Percentiles rank a stretch among this genome's conserved stretches.
Evolutionary conservation across 2,113 vertebrate genomes (phyloP).

Genomic region (Leucopsar rothschildi): DNA sequence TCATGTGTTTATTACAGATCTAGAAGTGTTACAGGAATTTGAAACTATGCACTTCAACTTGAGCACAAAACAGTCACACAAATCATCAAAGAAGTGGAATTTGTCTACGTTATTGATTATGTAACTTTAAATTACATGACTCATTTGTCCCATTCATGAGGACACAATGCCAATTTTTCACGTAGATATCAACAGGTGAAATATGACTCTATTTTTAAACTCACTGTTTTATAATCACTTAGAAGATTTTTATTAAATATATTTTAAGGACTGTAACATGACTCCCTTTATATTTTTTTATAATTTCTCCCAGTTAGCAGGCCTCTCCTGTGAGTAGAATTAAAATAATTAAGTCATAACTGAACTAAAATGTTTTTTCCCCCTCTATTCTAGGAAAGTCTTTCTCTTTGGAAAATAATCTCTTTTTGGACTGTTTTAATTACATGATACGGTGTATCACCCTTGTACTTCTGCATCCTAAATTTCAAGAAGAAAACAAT

Average conservation of each 20-base stretch:
- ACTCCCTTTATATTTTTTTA: neutral
- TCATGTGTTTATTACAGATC: neutral
- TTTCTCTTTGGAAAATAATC: neutral
- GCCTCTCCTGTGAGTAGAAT: neutral
- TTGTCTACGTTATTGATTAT: conserved; percentile 92
- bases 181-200: conserved; percentile 66
- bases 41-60: conserved; percentile 68
- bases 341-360: neutral
- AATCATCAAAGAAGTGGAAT: conserved; percentile 91
- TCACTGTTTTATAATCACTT: conserved; percentile 66
- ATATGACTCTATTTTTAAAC: conserved; percentile 72
- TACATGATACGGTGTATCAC: neutral
- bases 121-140: conserved; percentile 93
- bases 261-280: conserved; percentile 41
- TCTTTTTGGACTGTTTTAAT: neutral
- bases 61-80: conserved; percentile 76
- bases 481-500: neutral
- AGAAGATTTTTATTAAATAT: conserved; percentile 67
- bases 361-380: neutral
- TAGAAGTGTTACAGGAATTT: conserved; percentile 11
- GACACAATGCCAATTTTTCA: conserved; percentile 81
- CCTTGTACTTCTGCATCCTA: neutral
- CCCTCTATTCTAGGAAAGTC: neutral
- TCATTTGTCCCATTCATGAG: conserved; percentile 89
- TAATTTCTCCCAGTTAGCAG: neutral